Evolutionary conservation across 2,113 vertebrate species (phyloP), one percentile per base, ranked within the genome.

Genomic region (Lamprologus lemairii): DNA sequence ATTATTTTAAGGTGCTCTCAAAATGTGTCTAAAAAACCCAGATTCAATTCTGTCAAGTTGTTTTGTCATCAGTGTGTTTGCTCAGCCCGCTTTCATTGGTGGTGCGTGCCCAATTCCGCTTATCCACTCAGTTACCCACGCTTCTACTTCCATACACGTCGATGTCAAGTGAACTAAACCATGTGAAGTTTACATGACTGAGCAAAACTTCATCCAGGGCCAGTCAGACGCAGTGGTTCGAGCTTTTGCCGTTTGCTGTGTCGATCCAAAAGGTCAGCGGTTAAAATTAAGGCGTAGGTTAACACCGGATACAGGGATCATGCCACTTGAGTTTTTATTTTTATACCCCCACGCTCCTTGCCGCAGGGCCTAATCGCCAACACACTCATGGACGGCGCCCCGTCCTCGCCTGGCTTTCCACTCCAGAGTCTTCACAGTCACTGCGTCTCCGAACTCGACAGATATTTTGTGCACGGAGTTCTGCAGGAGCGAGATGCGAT

Each of bases 331-430:
- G 54, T 31, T 85, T 80, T 84, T 81, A 79, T 82, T 79, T 89
- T 37, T 60, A 81, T 47, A 45, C 63, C 53, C 85, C 60, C 51
- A 65, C 81, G 57, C 78, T 81, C 26, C 31, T 80, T 80, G 68
- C 89, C 82, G 83, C 80, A 35, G 92, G 89, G 94, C 93, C 94
- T 92, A 47, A 88, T 89, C 47, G 73, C 45, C 40, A 86, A 49
- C 87, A 31, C 87, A 89, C 53, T 87, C 81, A 60, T 58, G 60
- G 42, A 92, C 49, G 14, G 79, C 91, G 88, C 94, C 91, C 73
- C 87, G 92, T 95, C 63, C 85, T 95, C 93, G 95, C 93, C 93
- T 94, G 86, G 82, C 82, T 89, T 88, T 75, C 83, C 55, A 13
- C 87, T 94, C 86, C 88, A 71, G 53, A 63, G 87, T 85, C 83